A percentile compares a stretch with the other conserved stretches of the same genome.
These are phyloP conservation scores for Salpingus planirostris DNA, from an alignment of 2,888 invertebrate genomes.

Conservation along the genomic window DNA sequence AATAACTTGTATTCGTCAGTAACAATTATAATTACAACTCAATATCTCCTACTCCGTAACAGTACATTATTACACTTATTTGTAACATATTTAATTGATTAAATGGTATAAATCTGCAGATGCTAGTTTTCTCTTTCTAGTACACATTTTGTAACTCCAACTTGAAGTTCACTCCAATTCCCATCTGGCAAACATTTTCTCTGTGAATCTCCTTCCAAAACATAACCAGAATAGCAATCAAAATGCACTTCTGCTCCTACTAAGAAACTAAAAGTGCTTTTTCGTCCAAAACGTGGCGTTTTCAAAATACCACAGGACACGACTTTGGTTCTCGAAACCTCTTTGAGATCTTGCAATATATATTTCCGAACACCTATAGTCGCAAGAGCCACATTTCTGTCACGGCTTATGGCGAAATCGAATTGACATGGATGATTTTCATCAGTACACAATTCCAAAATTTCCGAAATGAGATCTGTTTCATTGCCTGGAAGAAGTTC, in stretches of 20 bases:
- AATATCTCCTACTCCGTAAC: too few relatives aligned
- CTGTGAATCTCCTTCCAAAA: slow-evolving; percentile 74
- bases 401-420: slow-evolving; percentile 78
- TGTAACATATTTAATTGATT: too few relatives aligned
- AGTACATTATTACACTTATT: too few relatives aligned
- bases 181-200: slow-evolving; percentile 72
- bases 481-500: slow-evolving; percentile 68
- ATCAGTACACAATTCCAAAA: slow-evolving; percentile 65
- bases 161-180: slow-evolving; percentile 74
- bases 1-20: too few relatives aligned
- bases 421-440: slow-evolving; percentile 70
- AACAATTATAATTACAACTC: too few relatives aligned
- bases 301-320: slow-evolving; percentile 82
- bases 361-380: slow-evolving; percentile 74
- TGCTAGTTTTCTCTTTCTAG: too few relatives aligned
- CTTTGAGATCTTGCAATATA: slow-evolving; percentile 34
- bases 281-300: slow-evolving; percentile 83
- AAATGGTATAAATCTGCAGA: too few relatives aligned
- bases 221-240: slow-evolving; percentile 84
- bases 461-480: slow-evolving; percentile 53
- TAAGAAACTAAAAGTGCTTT: slow-evolving; percentile 80
- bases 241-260: slow-evolving; percentile 83
- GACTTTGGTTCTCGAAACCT: slow-evolving; percentile 45
- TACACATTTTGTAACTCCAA: slow-evolving; percentile 82
- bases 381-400: slow-evolving; percentile 77